Evolutionary conservation across 2,888 invertebrate genomes (phyloP).

Genomic region (Amphipyra tragopoginis): DNA sequence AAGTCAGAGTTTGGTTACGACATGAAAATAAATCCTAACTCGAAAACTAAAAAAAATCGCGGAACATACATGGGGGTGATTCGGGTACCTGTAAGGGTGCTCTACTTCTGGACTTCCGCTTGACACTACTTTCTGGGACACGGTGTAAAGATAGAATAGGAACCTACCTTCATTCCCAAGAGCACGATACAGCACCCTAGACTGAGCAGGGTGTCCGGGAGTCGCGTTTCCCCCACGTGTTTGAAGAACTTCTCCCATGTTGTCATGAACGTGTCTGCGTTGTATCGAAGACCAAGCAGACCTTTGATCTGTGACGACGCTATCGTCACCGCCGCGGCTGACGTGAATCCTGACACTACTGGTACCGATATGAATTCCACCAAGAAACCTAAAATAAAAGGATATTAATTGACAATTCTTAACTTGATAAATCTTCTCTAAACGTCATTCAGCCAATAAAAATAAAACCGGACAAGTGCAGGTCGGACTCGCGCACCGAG

Average conservation of each 20-base stretch:
- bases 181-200: slow-evolving; percentile 90
- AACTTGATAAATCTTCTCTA: no score
- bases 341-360: slow-evolving; percentile 94
- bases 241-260: slow-evolving; percentile 90
- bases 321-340: slow-evolving; percentile 93
- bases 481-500: no score
- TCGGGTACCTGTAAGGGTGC: no score
- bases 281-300: slow-evolving; percentile 90
- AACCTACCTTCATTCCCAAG: slow-evolving; percentile 90
- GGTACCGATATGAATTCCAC: slow-evolving; percentile 94
- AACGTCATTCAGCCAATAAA: no score
- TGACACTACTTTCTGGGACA: no score
- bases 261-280: slow-evolving; percentile 90
- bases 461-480: no score
- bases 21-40: no score
- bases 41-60: no score
- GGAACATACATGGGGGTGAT: no score
- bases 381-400: slow-evolving; percentile 90
- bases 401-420: not conserved
- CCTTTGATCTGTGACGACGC: slow-evolving; percentile 93
- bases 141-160: not conserved
- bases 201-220: slow-evolving; percentile 91
- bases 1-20: no score
- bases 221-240: slow-evolving; percentile 87
- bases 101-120: no score